Base-by-base conservation (phyloP, 2,113 vertebrate species). In the Cinclus mexicanus region DNA sequence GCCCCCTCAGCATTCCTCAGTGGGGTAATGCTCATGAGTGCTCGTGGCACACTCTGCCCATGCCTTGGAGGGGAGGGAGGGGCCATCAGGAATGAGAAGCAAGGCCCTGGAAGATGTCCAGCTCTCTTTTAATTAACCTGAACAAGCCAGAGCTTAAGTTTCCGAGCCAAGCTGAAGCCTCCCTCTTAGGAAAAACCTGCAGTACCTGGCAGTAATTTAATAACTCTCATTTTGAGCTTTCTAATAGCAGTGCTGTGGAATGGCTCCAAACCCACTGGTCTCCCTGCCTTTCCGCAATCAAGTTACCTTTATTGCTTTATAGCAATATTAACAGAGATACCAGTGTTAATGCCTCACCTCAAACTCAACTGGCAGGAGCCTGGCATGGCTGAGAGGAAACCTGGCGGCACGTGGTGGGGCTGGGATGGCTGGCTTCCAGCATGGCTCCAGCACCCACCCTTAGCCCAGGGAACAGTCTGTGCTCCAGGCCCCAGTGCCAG, bases 91-190 rank as follows among this genome's bases (percentile, higher is more conserved):
- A 92, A 91, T n/a, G 60, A 89, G 79, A 96, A 84, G 35, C 3
- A 5, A 89, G 86, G 53, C 29, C 72, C 88, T 97, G 96, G 95
- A 97, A 93, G 91, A 78, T 76, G 71, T 94, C 96, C 96, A 96
- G 93, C 64, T 92, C 93, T 57, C 90, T 96, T 97, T 96, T 96
- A 97, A 97, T 97, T 96, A 97, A 97, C 96, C 94, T 74, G 93
- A 95, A 85, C 71, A 70, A 92, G 71, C 70, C 91, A 93, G 95
- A 93, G 95, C 75, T 96, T 95, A 97, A 49, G 88, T 97, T 97
- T 96, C 93, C 0, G 8, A 97, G 95, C 94, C 94, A 94, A 95
- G 93, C 53, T 0, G 67, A 93, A 95, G 82, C 77, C 81, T 94
- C 95, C 89, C 88, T 55, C 80, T 97, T 96, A 94, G 91, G 91